Base-by-base conservation (phyloP, 2,888 invertebrate species). In the Papilio elwesi region DNA sequence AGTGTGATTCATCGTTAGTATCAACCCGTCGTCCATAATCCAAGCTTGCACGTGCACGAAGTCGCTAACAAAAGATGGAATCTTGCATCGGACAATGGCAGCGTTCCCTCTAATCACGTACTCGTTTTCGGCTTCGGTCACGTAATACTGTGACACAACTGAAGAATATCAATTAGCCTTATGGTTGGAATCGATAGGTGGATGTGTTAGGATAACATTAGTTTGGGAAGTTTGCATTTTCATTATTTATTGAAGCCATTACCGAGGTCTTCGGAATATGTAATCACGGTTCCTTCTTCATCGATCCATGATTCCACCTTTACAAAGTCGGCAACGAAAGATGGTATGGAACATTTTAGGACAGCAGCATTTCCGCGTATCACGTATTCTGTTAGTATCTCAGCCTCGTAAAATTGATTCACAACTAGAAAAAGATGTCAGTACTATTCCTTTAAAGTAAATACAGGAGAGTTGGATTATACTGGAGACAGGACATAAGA, bases 31-130 rank as follows among this genome's bases (percentile, higher is more conserved):
- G 79, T 96, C 96, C 89, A 97, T 96, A 84, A 97, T 93, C 98
- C 98, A 98, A 78, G 96, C 95, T 89, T 97, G 97, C 83, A 98
- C 96, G 84, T 95, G 95, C 81, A 98, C 97, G 93, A 98, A 98
- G 94, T 98, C 98, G 79, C 97, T 97, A 81, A 98, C 98, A 94
- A 98, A 98, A 87, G 97, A 97, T 77, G 98, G 98, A 82, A 98
- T 97, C 95, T 97, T 97, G 95, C 98, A 98, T 92, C 97, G 97
- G 94, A 98, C 96, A 83, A 98, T 96, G 74, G 98, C 98, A 77
- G 98, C 96, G 94, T 98, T 98, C 79, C 98, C 98, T 85, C 97
- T 96, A 89, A 98, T 98, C 79, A 98, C 98, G 95, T 98, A 98
- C 90, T 98, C 98, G 91, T 98, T 98, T 94, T 98, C 98, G 85